Evolutionary conservation across 2,888 invertebrate genomes (phyloP).

Genomic region (Standfussiana lucernea): DNA sequence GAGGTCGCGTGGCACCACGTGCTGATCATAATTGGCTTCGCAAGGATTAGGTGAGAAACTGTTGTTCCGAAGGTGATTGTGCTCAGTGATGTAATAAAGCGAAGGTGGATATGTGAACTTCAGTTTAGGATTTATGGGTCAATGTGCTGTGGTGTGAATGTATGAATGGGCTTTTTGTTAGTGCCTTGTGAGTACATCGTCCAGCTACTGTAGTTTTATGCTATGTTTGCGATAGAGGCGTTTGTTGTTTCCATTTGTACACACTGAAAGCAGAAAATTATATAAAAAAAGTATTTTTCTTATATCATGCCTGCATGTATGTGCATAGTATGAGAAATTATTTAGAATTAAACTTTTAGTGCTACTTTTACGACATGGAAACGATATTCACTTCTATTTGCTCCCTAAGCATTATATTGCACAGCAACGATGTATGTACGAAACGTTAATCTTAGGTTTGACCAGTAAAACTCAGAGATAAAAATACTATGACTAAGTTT

Average conservation of each 20-base stretch:
- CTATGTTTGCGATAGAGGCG: not conserved
- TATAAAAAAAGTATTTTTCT: not conserved
- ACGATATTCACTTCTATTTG: not conserved
- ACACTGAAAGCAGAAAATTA: not conserved
- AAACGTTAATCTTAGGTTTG: no score
- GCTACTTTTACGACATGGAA: not conserved
- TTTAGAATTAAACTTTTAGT: no score
- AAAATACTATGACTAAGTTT: no score
- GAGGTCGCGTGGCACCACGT: slow-evolving; percentile 71
- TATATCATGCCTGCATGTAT: not conserved
- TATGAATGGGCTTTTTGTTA: slow-evolving; percentile 22
- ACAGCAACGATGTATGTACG: no score
- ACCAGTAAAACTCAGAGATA: no score
- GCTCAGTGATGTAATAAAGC: slow-evolving; percentile 61
- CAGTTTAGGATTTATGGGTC: slow-evolving; percentile 56
- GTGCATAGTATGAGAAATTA: no score
- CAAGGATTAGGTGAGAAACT: slow-evolving; percentile 74
- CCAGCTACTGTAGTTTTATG: not conserved
- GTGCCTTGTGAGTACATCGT: not conserved
- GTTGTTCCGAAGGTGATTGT: slow-evolving; percentile 71
- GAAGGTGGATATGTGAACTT: slow-evolving; percentile 66
- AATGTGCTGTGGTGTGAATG: slow-evolving; percentile 36
- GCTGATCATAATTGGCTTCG: slow-evolving; percentile 73
- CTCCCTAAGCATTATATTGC: not conserved
- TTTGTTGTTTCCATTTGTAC: not conserved